A percentile compares a stretch with the other conserved stretches of the same genome.
phyloP scores from a whole-genome alignment of 2,888 invertebrate genomes.

The Cenopis cana region DNA sequence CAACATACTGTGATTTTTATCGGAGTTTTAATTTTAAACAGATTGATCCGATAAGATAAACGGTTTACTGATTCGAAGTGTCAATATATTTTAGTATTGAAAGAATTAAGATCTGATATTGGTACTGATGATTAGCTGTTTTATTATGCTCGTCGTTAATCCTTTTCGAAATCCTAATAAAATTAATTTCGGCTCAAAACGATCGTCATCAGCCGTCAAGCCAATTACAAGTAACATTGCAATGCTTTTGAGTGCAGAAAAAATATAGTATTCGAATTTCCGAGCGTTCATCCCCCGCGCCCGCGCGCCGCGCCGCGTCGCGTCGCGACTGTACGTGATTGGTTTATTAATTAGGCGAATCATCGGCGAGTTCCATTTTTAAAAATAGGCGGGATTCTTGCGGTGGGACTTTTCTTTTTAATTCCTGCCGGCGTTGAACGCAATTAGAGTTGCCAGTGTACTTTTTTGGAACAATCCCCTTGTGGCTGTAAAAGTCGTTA shows the following conservation, averaged over 20 bases:
- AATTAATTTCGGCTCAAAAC: constrained; percentile 72
- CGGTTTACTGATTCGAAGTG: constrained; percentile 48
- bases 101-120: constrained; percentile 29
- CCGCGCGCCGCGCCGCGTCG: constrained; percentile 83
- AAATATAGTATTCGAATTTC: constrained; percentile 84
- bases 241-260: constrained; percentile 78
- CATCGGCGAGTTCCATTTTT: constrained; percentile 78
- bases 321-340: constrained; percentile 85
- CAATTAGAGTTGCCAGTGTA: constrained; percentile 79
- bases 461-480: constrained; percentile 74
- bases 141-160: constrained; percentile 50
- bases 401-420: constrained; percentile 82
- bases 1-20: constrained; percentile 64
- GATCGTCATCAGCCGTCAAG: constrained; percentile 75
- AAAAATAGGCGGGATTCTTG: constrained; percentile 85
- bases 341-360: constrained; percentile 86
- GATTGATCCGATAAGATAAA: constrained; percentile 67
- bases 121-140: constrained; percentile 5
- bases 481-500: constrained; percentile 68
- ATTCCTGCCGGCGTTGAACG: constrained; percentile 81
- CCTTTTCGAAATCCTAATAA: constrained; percentile 52
- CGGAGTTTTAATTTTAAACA: constrained; percentile 64
- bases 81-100: constrained; percentile 49
- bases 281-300: constrained; percentile 81
- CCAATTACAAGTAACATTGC: constrained; percentile 82